Evolutionary conservation across 2,113 vertebrate genomes (phyloP).

Genomic region (Embiotoca jacksoni): DNA sequence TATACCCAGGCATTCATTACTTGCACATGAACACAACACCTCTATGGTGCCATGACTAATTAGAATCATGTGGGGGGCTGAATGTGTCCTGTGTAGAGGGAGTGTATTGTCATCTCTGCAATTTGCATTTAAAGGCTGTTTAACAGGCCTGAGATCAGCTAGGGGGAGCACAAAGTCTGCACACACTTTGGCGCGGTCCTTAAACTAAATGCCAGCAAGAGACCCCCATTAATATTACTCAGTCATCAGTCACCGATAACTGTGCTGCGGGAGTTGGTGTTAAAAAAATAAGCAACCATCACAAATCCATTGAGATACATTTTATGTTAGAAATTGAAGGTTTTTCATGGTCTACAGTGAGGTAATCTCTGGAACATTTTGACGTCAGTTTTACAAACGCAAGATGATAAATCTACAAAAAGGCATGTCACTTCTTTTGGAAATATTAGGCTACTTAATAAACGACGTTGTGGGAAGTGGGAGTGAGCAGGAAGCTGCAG

Average conservation of each 20-base stretch:
- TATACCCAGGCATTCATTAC: constrained; percentile 43
- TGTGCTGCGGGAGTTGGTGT: neutral
- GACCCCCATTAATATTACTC: constrained; percentile 21
- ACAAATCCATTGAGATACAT: neutral
- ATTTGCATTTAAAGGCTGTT: constrained; percentile 66
- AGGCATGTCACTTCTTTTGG: too few relatives aligned
- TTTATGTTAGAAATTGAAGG: neutral
- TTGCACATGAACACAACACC: constrained; percentile 62
- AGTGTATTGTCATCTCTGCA: constrained; percentile 71
- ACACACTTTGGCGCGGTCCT: constrained; percentile 47
- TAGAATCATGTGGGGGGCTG: constrained; percentile 67
- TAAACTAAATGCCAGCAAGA: constrained; percentile 40
- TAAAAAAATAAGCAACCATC: constrained; percentile 2
- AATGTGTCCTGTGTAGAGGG: constrained; percentile 44
- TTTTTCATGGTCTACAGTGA: too few relatives aligned
- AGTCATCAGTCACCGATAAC: constrained; percentile 16
- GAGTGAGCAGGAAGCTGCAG: too few relatives aligned
- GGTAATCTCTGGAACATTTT: neutral
- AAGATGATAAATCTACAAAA: neutral
- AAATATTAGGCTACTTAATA: too few relatives aligned
- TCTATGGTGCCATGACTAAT: constrained; percentile 63
- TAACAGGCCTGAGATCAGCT: constrained; percentile 48
- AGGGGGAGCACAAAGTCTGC: constrained; percentile 32
- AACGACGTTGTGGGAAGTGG: too few relatives aligned
- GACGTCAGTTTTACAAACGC: neutral